Conservation (phyloP, 30 jellyfish, hydroid and myxozoan species). For the Cassiopea andromeda region DNA sequence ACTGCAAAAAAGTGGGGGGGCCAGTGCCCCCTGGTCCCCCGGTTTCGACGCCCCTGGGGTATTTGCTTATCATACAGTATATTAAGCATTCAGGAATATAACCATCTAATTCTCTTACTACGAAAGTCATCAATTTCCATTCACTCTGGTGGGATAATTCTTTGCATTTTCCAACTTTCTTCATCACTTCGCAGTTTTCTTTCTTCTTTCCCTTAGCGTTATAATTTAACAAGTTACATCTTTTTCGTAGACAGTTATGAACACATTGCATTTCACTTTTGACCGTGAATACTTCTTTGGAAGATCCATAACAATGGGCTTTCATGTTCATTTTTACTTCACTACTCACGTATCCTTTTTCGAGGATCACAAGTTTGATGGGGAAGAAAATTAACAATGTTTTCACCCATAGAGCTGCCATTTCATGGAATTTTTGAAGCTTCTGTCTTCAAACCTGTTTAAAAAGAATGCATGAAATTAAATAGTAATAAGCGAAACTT, state of each 20-base stretch:
- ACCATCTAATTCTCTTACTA: background rate
- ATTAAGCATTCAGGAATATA: no score
- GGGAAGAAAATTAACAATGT: background rate
- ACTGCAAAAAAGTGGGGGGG: no score
- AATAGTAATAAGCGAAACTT: no score
- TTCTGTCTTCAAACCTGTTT: no score
- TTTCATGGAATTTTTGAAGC: no score
- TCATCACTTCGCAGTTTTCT: background rate
- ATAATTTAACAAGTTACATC: background rate
- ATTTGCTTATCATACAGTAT: no score
- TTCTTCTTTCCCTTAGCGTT: background rate
- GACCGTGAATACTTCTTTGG: background rate
- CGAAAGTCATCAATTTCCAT: background rate
- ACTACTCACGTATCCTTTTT: background rate
- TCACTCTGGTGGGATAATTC: background rate
- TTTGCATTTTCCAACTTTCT: background rate
- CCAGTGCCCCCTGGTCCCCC: no score
- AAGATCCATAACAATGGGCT: background rate
- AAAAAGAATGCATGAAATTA: no score
- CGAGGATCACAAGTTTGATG: background rate
- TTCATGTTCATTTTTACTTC: background rate
- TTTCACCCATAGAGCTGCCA: background rate
- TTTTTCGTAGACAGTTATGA: background rate
- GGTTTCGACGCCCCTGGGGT: no score
- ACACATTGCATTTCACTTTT: background rate